These are phyloP conservation scores for Tiphia femorata DNA, from an alignment of 2,888 invertebrate species.

Conservation along the genomic window DNA sequence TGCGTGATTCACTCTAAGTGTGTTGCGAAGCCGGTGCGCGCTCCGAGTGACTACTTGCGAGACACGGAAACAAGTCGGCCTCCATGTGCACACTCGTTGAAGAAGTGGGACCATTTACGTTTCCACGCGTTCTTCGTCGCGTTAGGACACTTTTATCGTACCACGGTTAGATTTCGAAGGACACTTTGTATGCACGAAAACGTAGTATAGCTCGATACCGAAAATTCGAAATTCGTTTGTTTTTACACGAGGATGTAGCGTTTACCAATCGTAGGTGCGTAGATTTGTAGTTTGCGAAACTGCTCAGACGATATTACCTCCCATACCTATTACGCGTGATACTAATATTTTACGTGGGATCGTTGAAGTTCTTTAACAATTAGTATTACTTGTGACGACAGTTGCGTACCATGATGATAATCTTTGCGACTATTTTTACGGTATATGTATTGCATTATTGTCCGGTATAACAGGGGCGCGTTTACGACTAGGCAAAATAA, in stretches of 20 bases:
- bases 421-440: too few relatives aligned
- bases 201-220: too few relatives aligned
- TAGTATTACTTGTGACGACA: too few relatives aligned
- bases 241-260: neutral
- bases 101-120: constrained; percentile 8
- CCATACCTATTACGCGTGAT: neutral
- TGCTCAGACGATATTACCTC: constrained; percentile 2
- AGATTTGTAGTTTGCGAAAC: neutral
- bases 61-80: constrained; percentile 6
- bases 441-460: too few relatives aligned
- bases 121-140: too few relatives aligned
- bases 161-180: too few relatives aligned
- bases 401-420: too few relatives aligned
- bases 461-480: too few relatives aligned
- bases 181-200: too few relatives aligned
- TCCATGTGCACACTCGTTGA: neutral
- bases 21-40: constrained; percentile 12
- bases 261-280: neutral
- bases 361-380: neutral
- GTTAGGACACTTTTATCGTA: too few relatives aligned
- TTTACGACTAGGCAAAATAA: too few relatives aligned
- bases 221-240: too few relatives aligned
- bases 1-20: constrained; percentile 35
- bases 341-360: neutral
- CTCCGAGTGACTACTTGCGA: neutral